phyloP scores from a whole-genome alignment of 2,113 vertebrate genomes.

The Megaceryle maxima region DNA sequence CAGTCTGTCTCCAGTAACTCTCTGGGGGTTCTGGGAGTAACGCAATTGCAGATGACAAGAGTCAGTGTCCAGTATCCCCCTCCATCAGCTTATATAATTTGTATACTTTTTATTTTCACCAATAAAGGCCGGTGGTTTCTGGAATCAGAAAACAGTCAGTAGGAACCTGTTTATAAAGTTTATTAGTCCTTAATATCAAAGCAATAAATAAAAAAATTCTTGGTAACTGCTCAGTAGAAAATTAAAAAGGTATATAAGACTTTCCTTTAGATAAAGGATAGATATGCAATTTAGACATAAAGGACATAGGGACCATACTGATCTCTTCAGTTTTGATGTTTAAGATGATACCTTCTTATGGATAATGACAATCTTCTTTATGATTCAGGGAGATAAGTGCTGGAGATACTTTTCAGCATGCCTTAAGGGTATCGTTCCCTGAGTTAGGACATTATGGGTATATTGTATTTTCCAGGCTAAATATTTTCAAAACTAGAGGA shows the following conservation, averaged over 20 bases:
- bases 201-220: not conserved
- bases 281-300: not conserved
- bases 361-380: not conserved
- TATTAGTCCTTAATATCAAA: not conserved
- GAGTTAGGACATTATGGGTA: not conserved
- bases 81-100: not conserved
- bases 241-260: not conserved
- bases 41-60: not conserved
- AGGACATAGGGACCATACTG: too few relatives aligned
- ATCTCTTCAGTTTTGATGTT: not conserved
- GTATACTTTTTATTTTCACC: not conserved
- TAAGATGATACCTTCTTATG: not conserved
- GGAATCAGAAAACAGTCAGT: not conserved
- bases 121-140: not conserved
- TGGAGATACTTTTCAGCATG: not conserved
- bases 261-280: not conserved
- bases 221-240: not conserved
- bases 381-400: not conserved
- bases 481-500: not conserved
- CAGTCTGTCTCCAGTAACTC: not conserved
- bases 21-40: not conserved
- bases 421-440: not conserved
- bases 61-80: not conserved
- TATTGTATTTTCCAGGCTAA: not conserved
- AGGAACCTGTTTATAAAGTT: not conserved